Percentiles rank a stretch among this genome's conserved stretches.
Evolutionary conservation across 2,113 vertebrate genomes (phyloP).

Genomic region (Leucopternis melanops): DNA sequence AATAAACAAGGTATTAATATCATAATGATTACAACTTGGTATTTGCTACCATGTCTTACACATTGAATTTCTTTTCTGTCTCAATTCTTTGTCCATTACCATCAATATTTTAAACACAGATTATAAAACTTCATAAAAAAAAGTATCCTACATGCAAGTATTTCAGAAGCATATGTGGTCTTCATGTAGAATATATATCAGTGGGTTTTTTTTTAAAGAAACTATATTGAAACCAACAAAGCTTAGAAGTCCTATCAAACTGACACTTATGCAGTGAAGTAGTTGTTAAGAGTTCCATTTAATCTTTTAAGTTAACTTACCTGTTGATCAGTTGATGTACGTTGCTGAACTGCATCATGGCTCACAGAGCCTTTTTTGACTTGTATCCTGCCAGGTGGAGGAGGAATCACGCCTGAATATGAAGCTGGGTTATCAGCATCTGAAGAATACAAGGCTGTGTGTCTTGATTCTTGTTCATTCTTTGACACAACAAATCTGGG

Average conservation of each 20-base stretch:
- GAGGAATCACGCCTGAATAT: conserved; percentile 90
- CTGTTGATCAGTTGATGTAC: conserved; percentile 84
- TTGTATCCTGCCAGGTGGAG: conserved; percentile 87
- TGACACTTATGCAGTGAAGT: not conserved
- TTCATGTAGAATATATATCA: not conserved
- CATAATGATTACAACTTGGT: not conserved
- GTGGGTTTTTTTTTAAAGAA: not conserved
- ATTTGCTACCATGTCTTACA: not conserved
- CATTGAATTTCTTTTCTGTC: not conserved
- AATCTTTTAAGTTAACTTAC: conserved; percentile 61
- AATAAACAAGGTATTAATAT: not conserved
- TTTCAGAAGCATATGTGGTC: not conserved
- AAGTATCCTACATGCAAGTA: not conserved
- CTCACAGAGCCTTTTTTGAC: conserved; percentile 89
- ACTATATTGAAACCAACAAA: not conserved
- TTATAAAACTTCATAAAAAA: not conserved
- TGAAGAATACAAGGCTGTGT: conserved; percentile 81
- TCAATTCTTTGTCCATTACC: not conserved
- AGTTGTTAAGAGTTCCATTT: not conserved
- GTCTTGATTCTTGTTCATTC: conserved; percentile 90
- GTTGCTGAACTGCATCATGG: conserved; percentile 86
- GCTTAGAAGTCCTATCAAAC: not conserved
- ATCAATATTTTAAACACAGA: not conserved
- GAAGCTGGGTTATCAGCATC: conserved; percentile 89
- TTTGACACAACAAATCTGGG: conserved; percentile 91